These are phyloP conservation scores for Sinocyclocheilus grahami DNA, from an alignment of 2,113 vertebrate species.

Conservation along the genomic window DNA sequence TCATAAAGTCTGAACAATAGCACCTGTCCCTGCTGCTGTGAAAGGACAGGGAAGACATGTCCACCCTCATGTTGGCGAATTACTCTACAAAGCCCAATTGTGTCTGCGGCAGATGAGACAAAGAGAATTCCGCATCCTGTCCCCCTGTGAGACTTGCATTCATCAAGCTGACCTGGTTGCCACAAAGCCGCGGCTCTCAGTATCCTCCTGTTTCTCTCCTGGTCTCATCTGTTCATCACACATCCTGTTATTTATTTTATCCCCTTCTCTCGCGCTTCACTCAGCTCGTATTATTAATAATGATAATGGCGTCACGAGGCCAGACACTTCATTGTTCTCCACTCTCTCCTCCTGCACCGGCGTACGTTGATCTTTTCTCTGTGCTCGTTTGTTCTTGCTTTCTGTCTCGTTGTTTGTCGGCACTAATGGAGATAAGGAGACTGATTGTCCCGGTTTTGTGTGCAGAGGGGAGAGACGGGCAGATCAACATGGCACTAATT, in stretches of 20 bases:
- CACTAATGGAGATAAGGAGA: slow-evolving; percentile 62
- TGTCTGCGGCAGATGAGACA: slow-evolving; percentile 28
- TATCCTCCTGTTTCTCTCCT: neutral
- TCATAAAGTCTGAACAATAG: slow-evolving; percentile 1
- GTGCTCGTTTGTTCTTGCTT: slow-evolving; percentile 30
- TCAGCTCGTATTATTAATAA: slow-evolving; percentile 57
- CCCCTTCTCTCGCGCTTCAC: neutral
- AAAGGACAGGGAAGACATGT: neutral
- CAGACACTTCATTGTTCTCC: slow-evolving; percentile 61
- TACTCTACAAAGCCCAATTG: slow-evolving; percentile 54
- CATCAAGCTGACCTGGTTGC: slow-evolving; percentile 58
- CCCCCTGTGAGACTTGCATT: slow-evolving; percentile 45
- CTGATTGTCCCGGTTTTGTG: slow-evolving; percentile 39
- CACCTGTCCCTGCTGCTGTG: neutral
- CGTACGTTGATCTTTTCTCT: slow-evolving; percentile 54
- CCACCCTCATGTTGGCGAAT: slow-evolving; percentile 26
- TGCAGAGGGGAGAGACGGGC: slow-evolving; percentile 21
- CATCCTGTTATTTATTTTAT: slow-evolving; percentile 44
- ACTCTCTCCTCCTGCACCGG: slow-evolving; percentile 44
- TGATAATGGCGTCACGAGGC: slow-evolving; percentile 57
- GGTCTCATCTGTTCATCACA: slow-evolving; percentile 57
- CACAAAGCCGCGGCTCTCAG: neutral
- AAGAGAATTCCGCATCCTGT: slow-evolving; percentile 40
- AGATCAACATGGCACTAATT: slow-evolving; percentile 76
- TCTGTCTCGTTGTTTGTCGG: slow-evolving; percentile 54